A percentile compares a stretch with the other conserved stretches of the same genome.
Evolutionary conservation across 2,797 vertebrate species (phyloP).

Genomic region (Leptodactylus fallax): DNA sequence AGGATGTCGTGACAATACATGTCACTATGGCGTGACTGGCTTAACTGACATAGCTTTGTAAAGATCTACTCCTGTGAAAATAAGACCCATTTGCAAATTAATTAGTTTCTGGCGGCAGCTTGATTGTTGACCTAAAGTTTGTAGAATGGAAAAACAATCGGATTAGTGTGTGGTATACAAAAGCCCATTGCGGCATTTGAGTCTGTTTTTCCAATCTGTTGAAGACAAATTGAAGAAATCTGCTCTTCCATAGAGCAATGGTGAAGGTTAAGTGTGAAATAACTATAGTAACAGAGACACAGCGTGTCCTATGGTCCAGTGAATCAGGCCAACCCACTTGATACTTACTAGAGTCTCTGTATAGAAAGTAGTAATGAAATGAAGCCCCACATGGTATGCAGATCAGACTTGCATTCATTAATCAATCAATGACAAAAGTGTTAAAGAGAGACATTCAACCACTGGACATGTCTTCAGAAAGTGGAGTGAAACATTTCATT

Average conservation of each 20-base stretch:
- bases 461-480: slow-evolving; percentile 32
- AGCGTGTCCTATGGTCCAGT: slow-evolving; percentile 56
- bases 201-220: slow-evolving; percentile 77
- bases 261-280: slow-evolving; percentile 84
- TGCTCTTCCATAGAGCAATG: slow-evolving; percentile 77
- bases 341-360: slow-evolving; percentile 45
- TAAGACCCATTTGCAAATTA: slow-evolving; percentile 83
- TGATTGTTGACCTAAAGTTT: slow-evolving; percentile 84
- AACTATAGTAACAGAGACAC: slow-evolving; percentile 69
- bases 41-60: slow-evolving; percentile 78
- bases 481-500: neutral
- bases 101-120: slow-evolving; percentile 82
- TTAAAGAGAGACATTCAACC: slow-evolving; percentile 50
- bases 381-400: slow-evolving; percentile 51
- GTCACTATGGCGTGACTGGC: slow-evolving; percentile 77
- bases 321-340: slow-evolving; percentile 54
- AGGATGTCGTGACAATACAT: slow-evolving; percentile 77
- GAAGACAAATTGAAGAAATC: slow-evolving; percentile 77
- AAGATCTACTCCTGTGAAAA: slow-evolving; percentile 81
- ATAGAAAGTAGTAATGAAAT: slow-evolving; percentile 44
- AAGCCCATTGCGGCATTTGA: slow-evolving; percentile 72
- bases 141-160: slow-evolving; percentile 83
- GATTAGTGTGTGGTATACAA: slow-evolving; percentile 82
- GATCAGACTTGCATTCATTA: slow-evolving; percentile 50
- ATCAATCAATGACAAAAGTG: slow-evolving; percentile 37